These are phyloP conservation scores for Micromesistius poutassou DNA, from an alignment of 2,797 vertebrate genomes.

Conservation along the genomic window DNA sequence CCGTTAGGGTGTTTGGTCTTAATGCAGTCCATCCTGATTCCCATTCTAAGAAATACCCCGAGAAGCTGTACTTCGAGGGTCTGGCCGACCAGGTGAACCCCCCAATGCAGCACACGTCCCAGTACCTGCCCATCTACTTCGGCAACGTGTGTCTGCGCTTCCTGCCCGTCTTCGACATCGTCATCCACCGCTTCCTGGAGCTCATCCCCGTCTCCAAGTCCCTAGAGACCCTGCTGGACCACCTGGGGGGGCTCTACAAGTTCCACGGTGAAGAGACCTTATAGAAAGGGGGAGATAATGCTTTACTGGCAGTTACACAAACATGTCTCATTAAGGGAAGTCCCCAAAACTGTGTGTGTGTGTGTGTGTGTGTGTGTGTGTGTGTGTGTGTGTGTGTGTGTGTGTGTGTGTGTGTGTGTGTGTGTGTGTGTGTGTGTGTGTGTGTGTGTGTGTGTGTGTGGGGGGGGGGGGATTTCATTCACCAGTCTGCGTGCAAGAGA, in stretches of 20 bases:
- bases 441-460: background rate
- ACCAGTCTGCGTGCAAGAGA: background rate
- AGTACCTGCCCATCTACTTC: constrained; percentile 97
- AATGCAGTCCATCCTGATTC: background rate
- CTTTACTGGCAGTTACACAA: background rate
- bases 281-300: too few relatives aligned
- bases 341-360: background rate
- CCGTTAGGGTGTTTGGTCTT: background rate
- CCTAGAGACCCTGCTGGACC: constrained; percentile 93
- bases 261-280: constrained; percentile 85
- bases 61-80: constrained; percentile 98
- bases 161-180: constrained; percentile 96
- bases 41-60: constrained; percentile 88
- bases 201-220: constrained; percentile 96
- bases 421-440: background rate
- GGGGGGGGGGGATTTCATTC: background rate
- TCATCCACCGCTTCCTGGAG: constrained; percentile 98
- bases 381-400: background rate
- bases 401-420: background rate
- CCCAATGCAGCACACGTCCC: constrained; percentile 90
- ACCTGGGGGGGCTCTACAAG: constrained; percentile 95
- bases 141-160: constrained; percentile 98
- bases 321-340: background rate
- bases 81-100: constrained; percentile 96
- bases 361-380: constrained; percentile 1